phyloP scores from a whole-genome alignment of 2,113 vertebrate genomes.

The Pterophyllum scalare region DNA sequence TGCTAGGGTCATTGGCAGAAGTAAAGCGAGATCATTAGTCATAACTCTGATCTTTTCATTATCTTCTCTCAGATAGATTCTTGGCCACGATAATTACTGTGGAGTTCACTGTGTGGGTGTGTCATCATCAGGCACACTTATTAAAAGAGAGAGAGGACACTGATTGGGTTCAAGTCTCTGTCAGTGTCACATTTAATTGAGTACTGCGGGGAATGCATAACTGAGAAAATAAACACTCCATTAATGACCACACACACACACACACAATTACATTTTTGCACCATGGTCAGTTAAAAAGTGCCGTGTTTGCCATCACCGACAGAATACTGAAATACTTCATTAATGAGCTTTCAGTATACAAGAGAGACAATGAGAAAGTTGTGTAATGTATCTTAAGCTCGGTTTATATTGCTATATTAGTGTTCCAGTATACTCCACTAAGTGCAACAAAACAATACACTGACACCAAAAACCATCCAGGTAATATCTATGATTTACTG shows the following conservation, averaged over 20 bases:
- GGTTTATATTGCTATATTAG: background rate
- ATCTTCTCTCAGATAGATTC: conserved; percentile 36
- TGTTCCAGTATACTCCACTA: background rate
- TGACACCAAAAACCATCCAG: background rate
- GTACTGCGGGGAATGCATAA: conserved; percentile 28
- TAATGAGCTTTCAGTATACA: background rate
- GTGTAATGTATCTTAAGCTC: background rate
- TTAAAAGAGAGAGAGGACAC: conserved; percentile 19
- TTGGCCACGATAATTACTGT: conserved; percentile 44
- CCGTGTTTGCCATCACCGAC: background rate
- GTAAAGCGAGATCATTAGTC: conserved; percentile 24
- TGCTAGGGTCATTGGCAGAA: background rate
- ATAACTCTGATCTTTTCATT: conserved; percentile 48
- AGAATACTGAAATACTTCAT: background rate
- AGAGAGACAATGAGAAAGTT: background rate
- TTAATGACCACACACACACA: background rate
- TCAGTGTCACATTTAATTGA: conserved; percentile 54
- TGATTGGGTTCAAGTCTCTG: conserved; percentile 57
- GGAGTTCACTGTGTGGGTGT: conserved; percentile 40
- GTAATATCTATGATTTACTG: background rate
- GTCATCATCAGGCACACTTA: conserved; percentile 34
- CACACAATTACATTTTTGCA: background rate
- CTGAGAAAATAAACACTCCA: conserved; percentile 28
- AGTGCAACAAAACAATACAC: background rate
- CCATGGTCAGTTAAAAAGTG: conserved; percentile 2